Conservation (phyloP, 2,888 invertebrate species). For the Catotricha subobsoleta region DNA sequence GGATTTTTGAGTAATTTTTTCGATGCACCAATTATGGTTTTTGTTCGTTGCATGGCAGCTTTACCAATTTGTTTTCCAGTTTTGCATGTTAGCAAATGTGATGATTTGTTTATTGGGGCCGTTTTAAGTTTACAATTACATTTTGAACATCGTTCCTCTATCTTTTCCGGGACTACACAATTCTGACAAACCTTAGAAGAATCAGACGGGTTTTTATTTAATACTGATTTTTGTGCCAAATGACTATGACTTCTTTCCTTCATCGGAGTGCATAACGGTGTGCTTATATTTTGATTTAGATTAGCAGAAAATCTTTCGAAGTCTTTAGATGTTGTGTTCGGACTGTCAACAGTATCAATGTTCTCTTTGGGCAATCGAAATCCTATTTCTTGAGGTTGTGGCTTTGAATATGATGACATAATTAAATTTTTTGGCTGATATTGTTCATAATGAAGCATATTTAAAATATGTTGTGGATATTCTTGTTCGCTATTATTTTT, state of each 20-base stretch:
- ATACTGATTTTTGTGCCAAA: too few relatives aligned
- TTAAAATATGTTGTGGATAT: slow-evolving; percentile 7
- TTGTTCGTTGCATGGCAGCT: slow-evolving; percentile 9
- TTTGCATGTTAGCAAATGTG: not conserved
- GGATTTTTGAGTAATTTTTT: slow-evolving; percentile 2
- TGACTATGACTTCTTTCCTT: not conserved
- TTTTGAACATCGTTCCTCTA: not conserved
- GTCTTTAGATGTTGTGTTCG: not conserved
- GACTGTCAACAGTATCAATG: slow-evolving; percentile 23
- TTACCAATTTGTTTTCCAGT: slow-evolving; percentile 4
- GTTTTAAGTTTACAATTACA: slow-evolving; percentile 1
- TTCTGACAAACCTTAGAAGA: too few relatives aligned
- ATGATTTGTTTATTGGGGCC: not conserved
- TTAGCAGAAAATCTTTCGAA: not conserved
- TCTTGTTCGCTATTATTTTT: too few relatives aligned
- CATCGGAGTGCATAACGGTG: slow-evolving; percentile 1
- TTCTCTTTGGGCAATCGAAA: slow-evolving; percentile 19
- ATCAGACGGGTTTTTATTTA: too few relatives aligned
- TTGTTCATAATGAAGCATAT: slow-evolving; percentile 10
- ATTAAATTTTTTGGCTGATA: not conserved
- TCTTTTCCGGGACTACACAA: too few relatives aligned
- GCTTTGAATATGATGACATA: not conserved
- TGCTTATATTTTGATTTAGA: not conserved
- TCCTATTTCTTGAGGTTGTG: slow-evolving; percentile 15
- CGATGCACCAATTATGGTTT: slow-evolving; percentile 14